Conservation (phyloP, 2,797 vertebrate genomes). For the Eospalax fontanierii region DNA sequence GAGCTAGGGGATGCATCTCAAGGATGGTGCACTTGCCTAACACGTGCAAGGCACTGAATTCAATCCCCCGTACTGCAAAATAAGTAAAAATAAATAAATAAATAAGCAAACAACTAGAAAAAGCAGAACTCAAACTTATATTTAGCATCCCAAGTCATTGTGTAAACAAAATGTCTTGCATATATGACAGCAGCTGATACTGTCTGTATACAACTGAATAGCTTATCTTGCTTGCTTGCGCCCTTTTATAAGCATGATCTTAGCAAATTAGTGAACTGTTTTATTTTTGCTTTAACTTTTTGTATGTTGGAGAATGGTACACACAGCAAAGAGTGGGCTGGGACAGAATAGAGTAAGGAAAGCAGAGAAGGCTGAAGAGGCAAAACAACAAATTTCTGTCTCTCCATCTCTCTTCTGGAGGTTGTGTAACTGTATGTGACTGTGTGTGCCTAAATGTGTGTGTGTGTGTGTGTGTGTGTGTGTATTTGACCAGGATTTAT, state of each 20-base stretch:
- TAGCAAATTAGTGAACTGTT: conserved; percentile 52
- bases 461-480: not conserved
- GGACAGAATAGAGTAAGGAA: not conserved
- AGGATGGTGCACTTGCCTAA: not conserved
- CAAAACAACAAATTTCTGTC: not conserved
- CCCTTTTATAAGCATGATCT: conserved; percentile 34
- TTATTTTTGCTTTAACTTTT: conserved; percentile 44
- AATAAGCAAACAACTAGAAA: not conserved
- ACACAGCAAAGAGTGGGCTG: not conserved
- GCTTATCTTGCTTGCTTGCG: not conserved
- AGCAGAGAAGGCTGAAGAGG: not conserved
- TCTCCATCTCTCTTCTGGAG: not conserved
- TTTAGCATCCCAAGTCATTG: conserved; percentile 27
- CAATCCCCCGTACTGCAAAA: not conserved
- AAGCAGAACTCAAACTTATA: not conserved
- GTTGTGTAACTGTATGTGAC: not conserved
- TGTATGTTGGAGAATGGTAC: not conserved
- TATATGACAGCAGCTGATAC: not conserved
- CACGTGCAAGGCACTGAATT: not conserved
- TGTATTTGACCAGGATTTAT: conserved; percentile 32
- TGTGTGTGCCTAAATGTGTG: not conserved
- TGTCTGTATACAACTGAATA: not conserved
- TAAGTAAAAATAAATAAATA: not conserved
- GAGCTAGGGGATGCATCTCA: too few relatives aligned
- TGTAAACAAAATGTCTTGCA: not conserved